Percentiles rank a stretch among this genome's conserved stretches.
These are phyloP conservation scores for Lepus timidus DNA, from an alignment of 2,113 vertebrate genomes.

Conservation along the genomic window DNA sequence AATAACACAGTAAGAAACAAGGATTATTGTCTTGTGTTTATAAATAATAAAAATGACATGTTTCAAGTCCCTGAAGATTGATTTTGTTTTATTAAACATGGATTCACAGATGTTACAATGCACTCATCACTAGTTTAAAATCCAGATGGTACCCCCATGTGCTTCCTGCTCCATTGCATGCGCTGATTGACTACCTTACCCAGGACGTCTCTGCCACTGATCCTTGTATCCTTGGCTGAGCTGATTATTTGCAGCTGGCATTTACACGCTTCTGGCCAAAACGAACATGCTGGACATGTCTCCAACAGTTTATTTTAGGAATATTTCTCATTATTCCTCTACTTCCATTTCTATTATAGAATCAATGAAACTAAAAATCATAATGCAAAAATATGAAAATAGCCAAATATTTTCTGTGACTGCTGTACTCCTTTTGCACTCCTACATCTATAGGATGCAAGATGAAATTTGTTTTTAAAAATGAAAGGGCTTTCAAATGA, in stretches of 20 bases:
- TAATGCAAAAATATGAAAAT: not conserved
- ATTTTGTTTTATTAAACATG: not conserved
- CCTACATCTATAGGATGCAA: not conserved
- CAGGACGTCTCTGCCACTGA: not conserved
- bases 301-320: not conserved
- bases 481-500: slow-evolving; percentile 19
- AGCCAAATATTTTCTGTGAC: not conserved
- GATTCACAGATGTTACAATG: not conserved
- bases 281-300: not conserved
- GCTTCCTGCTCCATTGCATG: not conserved
- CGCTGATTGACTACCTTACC: not conserved
- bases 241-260: not conserved
- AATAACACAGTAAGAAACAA: slow-evolving; percentile 21
- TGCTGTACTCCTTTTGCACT: not conserved
- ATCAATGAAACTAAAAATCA: not conserved
- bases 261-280: not conserved
- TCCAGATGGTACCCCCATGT: not conserved
- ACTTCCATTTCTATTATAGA: not conserved
- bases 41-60: not conserved
- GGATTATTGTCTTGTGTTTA: not conserved
- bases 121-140: not conserved
- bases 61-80: not conserved
- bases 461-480: slow-evolving; percentile 23
- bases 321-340: not conserved
- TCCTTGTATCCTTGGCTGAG: not conserved